Base-by-base conservation (phyloP, 2,797 vertebrate species). In the Halcyon smyrnensis region DNA sequence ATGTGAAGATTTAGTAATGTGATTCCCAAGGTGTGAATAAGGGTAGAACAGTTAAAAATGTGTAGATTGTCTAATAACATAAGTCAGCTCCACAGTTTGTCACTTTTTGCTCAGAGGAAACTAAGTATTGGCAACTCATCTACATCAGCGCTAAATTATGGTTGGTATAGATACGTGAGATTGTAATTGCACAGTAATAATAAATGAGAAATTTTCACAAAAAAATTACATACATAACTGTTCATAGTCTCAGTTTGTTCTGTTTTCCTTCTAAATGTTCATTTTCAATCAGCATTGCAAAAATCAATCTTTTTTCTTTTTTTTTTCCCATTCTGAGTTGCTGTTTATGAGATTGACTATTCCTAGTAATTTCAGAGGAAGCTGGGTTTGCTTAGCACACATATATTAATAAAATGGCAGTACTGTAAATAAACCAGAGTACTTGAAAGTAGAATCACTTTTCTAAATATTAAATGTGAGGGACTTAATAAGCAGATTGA, bases 131-230 rank as follows among this genome's bases (percentile, higher is more conserved):
- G 60, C 63, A 96, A 90, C 90, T 96, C 50, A 54, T 91, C 67
- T 78, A 41, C 70, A 53, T 39, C 76, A 63, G 60, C 79, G 85
- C 1, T 94, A 87, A 87, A 76, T 90, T 93, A 82, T 56, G 12
- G 50, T 60, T 86, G 36, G 45, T 84, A 74, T 23, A 84, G 74
- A 79, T 79, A 86, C n/a, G 6, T 57, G 50, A 86, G 59, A 50
- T 41, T 70, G 67, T 84, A 96, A 94, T 87, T 95, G 90, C 74
- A 79, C 18, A 50, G 70, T 63, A 94, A 73, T 94, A 96, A 92
- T 79, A 92, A 84, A 95, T 84, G 56, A 86, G 70, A 94, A 90
- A 89, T 20, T 93, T 96, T 63, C 57, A 81, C 75, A 69, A 63
- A 95, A 95, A 90, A 87, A 85, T 48, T 84, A 90, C 46, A 23